These are phyloP conservation scores for Caenorhabditis uteleia DNA, from an alignment of 2,888 invertebrate genomes.

Conservation along the genomic window DNA sequence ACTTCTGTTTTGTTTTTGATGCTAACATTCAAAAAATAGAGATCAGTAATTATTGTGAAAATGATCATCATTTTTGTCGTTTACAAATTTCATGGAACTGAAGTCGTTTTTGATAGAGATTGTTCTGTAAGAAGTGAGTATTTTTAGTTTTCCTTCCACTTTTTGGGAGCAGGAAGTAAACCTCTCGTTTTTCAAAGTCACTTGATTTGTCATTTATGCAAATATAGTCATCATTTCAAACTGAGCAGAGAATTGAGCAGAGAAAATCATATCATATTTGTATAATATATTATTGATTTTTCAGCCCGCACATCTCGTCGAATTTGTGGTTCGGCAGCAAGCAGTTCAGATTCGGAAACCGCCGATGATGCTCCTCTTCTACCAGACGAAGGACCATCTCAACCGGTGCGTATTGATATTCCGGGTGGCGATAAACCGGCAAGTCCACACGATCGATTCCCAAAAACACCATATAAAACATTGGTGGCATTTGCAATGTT, in stretches of 20 bases:
- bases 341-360: conserved; percentile 48
- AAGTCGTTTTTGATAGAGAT: too few species aligned
- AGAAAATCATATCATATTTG: not conserved
- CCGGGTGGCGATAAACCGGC: conserved; percentile 47
- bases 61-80: too few species aligned
- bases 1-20: too few species aligned
- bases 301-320: conserved; percentile 41
- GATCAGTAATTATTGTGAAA: too few species aligned
- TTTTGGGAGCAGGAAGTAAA: too few species aligned
- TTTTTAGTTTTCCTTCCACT: too few species aligned
- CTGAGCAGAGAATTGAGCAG: too few species aligned
- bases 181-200: not conserved
- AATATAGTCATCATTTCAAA: not conserved
- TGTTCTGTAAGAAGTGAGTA: too few species aligned
- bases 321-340: conserved; percentile 46
- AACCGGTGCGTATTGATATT: conserved; percentile 44
- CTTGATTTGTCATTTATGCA: not conserved
- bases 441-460: conserved; percentile 53
- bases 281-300: not conserved
- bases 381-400: conserved; percentile 37
- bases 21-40: too few species aligned
- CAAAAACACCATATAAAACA: conserved; percentile 53
- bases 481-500: conserved; percentile 58
- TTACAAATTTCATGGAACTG: too few species aligned
- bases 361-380: conserved; percentile 56